Conservation (phyloP, 2,797 vertebrate species). For the Holocentrus rufus region DNA sequence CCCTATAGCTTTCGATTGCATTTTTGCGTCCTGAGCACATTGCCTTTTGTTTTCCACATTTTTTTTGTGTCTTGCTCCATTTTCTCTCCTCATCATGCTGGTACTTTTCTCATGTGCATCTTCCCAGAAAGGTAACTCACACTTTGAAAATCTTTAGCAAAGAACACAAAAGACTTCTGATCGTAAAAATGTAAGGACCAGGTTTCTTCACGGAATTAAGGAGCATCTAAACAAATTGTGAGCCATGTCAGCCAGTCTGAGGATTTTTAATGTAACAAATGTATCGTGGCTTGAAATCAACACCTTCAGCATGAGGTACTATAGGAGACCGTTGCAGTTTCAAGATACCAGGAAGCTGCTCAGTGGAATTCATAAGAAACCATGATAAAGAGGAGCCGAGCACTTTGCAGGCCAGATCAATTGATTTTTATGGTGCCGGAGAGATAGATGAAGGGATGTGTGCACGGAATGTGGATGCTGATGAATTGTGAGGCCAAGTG, state of each 20-base stretch:
- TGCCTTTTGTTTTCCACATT: no score
- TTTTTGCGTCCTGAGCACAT: no score
- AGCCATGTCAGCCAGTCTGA: background rate
- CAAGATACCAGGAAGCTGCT: constrained; percentile 17
- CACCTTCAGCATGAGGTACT: constrained; percentile 32
- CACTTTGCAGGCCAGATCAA: constrained; percentile 71
- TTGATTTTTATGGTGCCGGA: constrained; percentile 72
- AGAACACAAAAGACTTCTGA: no score
- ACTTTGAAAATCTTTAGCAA: no score
- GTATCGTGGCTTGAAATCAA: background rate
- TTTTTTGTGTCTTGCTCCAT: no score
- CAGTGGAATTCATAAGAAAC: constrained; percentile 58
- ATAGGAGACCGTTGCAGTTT: constrained; percentile 24
- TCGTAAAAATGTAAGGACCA: background rate
- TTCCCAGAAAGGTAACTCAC: no score
- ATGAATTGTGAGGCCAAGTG: constrained; percentile 69
- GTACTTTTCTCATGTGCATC: no score
- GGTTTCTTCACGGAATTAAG: no score
- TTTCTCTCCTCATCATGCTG: no score
- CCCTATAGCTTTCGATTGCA: no score
- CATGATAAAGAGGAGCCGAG: constrained; percentile 21
- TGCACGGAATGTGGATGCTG: constrained; percentile 69
- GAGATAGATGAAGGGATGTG: constrained; percentile 74
- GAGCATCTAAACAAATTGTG: background rate
- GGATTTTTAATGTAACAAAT: background rate